A percentile compares a stretch with the other conserved stretches of the same genome.
phyloP scores from a whole-genome alignment of 2,797 vertebrate species.

The Lacerta viridis region DNA sequence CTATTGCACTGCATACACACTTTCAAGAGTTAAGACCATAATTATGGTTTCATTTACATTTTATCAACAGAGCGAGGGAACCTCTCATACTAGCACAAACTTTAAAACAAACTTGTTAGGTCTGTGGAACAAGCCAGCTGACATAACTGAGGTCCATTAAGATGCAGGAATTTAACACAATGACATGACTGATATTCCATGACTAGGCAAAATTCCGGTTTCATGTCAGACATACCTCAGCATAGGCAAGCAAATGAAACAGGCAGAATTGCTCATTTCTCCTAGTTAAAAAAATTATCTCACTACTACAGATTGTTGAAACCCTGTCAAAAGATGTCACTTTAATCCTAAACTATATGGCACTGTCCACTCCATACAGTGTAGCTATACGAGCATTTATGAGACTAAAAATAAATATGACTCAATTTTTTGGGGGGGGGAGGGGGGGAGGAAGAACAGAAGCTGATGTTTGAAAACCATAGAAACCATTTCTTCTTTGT shows the following conservation, averaged over 20 bases:
- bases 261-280: conserved; percentile 61
- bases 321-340: conserved; percentile 62
- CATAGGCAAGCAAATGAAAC: conserved; percentile 55
- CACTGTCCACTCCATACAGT: conserved; percentile 50
- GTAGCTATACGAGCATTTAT: conserved; percentile 64
- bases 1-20: not conserved
- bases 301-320: conserved; percentile 47
- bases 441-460: not conserved
- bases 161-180: conserved; percentile 38
- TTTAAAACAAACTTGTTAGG: conserved; percentile 25
- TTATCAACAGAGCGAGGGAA: conserved; percentile 10
- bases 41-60: conserved; percentile 27
- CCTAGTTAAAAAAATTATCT: conserved; percentile 66
- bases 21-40: not conserved
- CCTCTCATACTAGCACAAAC: conserved; percentile 33
- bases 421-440: conserved; percentile 57
- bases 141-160: conserved; percentile 8
- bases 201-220: conserved; percentile 73
- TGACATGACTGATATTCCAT: conserved; percentile 56
- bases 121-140: conserved; percentile 47
- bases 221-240: conserved; percentile 39
- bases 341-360: conserved; percentile 6
- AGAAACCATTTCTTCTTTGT: conserved; percentile 56
- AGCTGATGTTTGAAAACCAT: conserved; percentile 56
- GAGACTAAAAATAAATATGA: conserved; percentile 73